Base-by-base conservation (phyloP, 2,888 invertebrate species). In the Chironomus tentans region DNA sequence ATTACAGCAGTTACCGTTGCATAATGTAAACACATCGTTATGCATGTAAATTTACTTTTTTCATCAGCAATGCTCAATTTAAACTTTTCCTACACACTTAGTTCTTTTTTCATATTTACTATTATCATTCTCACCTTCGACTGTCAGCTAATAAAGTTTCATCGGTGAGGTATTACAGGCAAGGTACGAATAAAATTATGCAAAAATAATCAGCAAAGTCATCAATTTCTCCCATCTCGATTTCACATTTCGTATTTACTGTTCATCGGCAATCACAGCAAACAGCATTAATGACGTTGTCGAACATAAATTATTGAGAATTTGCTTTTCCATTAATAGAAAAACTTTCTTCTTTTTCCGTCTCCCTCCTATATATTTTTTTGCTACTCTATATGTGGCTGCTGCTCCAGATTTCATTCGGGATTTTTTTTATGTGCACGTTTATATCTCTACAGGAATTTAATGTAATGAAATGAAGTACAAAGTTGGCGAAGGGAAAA, bases 241-340 rank as follows among this genome's bases (percentile, higher is more conserved):
- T 12, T 15, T 15, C 56, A 56, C n/a, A 10, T 56, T 15, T 56
- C 15, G n/a, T 13, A 65, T 24, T 21, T 24, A 13, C 65, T 65
- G 13, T 24, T 24, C 38, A 21, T 65, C 18, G 13, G 24, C 65
- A 65, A 65, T 65, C 65, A 65, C 22, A 15, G 68, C 38, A 21
- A 68, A 38, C 4, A 28, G 13, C 65, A 18, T 65, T 65, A 65
- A 65, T 65, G 38, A 68, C 46, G 28, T n/a, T 68, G 68, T 68
- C 46, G 38, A 68, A 68, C 28, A 68, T 68, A 68, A 68, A 68
- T 68, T 28, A 68, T 38, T 28, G 68, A 68, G 68, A 68, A 28
- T 68, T 68, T 68, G 21, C 22, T 56, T 73, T 73, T 5, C 62
- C 46, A 73, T 62, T 73, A 73, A 73, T 62, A 56, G 62, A 38